Evolutionary conservation across 2,888 invertebrate species (phyloP), one percentile per base, ranked within the genome.

Genomic region (Drosophila lacicola): DNA sequence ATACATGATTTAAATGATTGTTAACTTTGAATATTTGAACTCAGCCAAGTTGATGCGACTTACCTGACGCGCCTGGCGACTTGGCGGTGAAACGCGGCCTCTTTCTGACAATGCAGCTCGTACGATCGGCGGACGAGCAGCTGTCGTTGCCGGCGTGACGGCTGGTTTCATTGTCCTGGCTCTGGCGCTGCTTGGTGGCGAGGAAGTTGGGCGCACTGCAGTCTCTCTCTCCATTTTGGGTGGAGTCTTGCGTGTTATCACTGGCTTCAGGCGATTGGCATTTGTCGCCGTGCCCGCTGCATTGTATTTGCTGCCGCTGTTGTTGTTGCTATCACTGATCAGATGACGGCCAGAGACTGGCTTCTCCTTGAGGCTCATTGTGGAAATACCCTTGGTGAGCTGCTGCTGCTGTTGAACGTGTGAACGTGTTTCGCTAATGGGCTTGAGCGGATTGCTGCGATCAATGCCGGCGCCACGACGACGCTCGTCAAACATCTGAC

Each of bases 401-500:
- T 55, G 62, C 2, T 53, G 14, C 46, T 63, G 63, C 70, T 82
- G 83, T 8, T 49, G 37, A 60, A 41, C 9, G 73, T 21, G 36
- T 11, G 49, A 21, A 3, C 67, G 76, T 5, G 93, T 93, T 2
- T 68, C 75, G 82, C 94, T 94, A 60, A 97, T 94, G 0, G 97
- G 97, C 88, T 96, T 96, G 1, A 97, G 93, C 0, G 96, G 97
- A 92, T 96, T 96, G 90, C 96, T 96, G 83, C 96, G 95, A 92
- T 97, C 97, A 74, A 96, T 95, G 37, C 96, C 96, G 3, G 95
- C 95, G 63, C 94, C 94, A 79, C 96, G 96, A 41, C 96, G 94
- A 29, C 96, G 94, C 90, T 97, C 97, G 89, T 97, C 96, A 89
- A 97, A 97, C 96, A 97, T 96, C 93, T 97, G 97, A 13, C 97